phyloP scores from a whole-genome alignment of 2,797 vertebrate genomes.

The Hylomyscus alleni region DNA sequence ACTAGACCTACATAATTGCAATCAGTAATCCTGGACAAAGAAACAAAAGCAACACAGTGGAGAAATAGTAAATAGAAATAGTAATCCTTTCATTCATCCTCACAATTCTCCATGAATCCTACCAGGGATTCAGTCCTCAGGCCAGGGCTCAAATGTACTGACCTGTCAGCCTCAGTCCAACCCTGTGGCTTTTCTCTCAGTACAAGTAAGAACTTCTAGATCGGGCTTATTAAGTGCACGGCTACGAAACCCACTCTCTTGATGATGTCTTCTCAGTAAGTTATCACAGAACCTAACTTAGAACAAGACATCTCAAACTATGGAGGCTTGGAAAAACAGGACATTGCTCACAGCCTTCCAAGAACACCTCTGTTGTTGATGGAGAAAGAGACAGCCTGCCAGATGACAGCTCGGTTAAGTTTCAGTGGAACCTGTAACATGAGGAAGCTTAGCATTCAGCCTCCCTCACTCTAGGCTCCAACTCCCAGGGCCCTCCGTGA shows the following conservation, averaged over 20 bases:
- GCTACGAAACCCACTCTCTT: background rate
- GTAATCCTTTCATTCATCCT: background rate
- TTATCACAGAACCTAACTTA: background rate
- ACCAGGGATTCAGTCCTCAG: background rate
- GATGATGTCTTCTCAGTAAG: background rate
- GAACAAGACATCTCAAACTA: background rate
- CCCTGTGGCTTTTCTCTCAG: background rate
- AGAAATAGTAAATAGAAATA: background rate
- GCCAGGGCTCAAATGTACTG: background rate
- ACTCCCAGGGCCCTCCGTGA: background rate
- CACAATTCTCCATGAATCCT: background rate
- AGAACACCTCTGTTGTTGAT: background rate
- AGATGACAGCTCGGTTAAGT: background rate
- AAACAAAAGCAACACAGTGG: background rate
- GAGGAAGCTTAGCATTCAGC: background rate
- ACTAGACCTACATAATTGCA: background rate
- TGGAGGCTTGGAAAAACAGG: background rate
- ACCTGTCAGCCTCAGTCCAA: background rate
- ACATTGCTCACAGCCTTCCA: background rate
- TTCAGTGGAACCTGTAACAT: background rate
- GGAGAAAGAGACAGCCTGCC: constrained; percentile 40
- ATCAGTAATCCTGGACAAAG: background rate
- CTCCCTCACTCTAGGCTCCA: background rate
- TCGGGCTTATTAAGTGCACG: background rate
- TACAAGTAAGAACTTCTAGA: background rate